Conservation (phyloP, 2,888 invertebrate species). For the Papilio protenor region DNA sequence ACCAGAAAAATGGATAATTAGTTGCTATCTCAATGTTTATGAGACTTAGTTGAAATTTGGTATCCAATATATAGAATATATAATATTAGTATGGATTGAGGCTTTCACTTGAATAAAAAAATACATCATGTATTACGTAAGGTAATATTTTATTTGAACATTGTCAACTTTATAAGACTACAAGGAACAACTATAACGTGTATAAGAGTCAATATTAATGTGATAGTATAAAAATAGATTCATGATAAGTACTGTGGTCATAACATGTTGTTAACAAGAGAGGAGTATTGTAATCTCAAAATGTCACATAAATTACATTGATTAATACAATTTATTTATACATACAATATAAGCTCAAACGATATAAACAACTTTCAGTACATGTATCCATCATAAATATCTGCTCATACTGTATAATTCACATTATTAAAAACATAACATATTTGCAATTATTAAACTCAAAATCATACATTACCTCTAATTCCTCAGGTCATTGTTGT, state of each 20-base stretch:
- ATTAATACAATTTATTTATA: not conserved
- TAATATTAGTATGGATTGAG: too few species aligned
- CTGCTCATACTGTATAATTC: not conserved
- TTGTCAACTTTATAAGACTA: not conserved
- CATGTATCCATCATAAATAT: not conserved
- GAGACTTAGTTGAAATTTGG: not conserved
- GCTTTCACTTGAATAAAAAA: not conserved
- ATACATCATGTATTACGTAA: too few species aligned
- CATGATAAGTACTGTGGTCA: not conserved
- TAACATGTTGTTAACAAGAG: not conserved
- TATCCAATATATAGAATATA: not conserved
- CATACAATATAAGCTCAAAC: not conserved
- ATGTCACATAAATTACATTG: slow-evolving; percentile 3
- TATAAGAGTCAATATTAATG: not conserved
- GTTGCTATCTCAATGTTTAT: not conserved
- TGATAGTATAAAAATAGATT: not conserved
- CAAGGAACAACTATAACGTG: not conserved
- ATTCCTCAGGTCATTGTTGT: slow-evolving; percentile 68
- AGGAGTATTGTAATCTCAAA: slow-evolving; percentile 15
- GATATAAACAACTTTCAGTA: not conserved
- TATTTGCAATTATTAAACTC: slow-evolving; percentile 36
- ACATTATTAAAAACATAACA: not conserved
- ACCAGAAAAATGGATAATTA: too few species aligned
- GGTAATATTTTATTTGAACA: not conserved
- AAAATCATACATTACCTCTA: slow-evolving; percentile 66